Base-by-base conservation (phyloP, 2,888 invertebrate genomes). In the Aelia acuminata region DNA sequence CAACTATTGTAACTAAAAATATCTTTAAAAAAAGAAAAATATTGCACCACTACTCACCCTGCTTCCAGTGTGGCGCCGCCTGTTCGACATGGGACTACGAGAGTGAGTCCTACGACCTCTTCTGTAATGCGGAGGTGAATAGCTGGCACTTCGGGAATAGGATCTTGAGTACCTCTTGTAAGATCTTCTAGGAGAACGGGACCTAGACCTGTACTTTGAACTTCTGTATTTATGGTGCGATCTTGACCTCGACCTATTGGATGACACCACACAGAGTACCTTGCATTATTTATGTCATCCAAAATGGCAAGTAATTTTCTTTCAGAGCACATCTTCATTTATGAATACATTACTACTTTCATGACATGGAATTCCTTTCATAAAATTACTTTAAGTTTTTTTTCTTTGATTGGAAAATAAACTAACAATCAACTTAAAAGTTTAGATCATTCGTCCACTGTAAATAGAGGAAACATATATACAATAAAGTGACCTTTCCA, bases 61-160 rank as follows among this genome's bases (percentile, higher is more conserved):
- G 92, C 96, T 96, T 90, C 96, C 96, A 90, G 94, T 93, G 92
- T 97, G 97, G 84, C 97, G 94, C 91, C 96, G 94, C 89, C 97
- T 94, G 90, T 95, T 95, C 53, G 97, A 96, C 96, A 96, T 96
- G 43, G 97, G 97, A 92, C 96, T 96, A 92, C 95, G 95, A 89
- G 96, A 95, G 92, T 95, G 95, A 88, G 90, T 90, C 63, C 94
- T 94, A 84, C 94, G 94, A 89, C 94, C 93, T 90, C 93, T 92
- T 89, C 94, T 94, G 85, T 89, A 84, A 35, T 89, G 88, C n/a
- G 88, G 89, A 1, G 90, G 90, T 13, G 90, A 90, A 87, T 90
- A 90, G 57, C 90, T 90, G 26, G 89, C 89, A 26, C 89, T 89
- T 10, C 90, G 89, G 8, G 91, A 90, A 10, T 89, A 88, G 13